A percentile compares a stretch with the other conserved stretches of the same genome.
These are phyloP conservation scores for Salvator merianae DNA, from an alignment of 2,113 vertebrate genomes.

Conservation along the genomic window DNA sequence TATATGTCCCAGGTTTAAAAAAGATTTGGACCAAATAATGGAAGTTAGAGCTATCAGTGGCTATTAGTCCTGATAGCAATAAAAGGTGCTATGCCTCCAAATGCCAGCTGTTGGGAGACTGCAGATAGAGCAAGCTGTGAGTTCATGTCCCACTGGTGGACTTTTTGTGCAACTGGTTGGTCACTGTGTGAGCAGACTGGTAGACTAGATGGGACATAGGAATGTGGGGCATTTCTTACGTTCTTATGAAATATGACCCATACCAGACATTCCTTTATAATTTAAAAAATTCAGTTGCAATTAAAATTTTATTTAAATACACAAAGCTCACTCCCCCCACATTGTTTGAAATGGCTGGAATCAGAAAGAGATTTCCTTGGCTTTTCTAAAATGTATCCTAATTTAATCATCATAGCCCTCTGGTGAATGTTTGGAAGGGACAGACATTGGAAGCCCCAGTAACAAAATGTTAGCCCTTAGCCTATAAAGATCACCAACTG, in stretches of 20 bases:
- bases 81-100: no score
- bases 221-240: no score
- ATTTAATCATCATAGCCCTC: neutral
- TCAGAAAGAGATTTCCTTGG: neutral
- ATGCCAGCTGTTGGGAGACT: no score
- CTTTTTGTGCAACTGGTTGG: no score
- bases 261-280: neutral
- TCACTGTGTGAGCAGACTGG: neutral
- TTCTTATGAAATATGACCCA: neutral
- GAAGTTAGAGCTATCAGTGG: no score
- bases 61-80: no score
- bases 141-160: no score
- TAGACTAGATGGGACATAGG: neutral
- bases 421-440: rapidly evolving
- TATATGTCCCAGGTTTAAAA: no score
- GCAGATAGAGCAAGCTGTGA: no score
- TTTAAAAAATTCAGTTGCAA: neutral
- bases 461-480: rapidly evolving
- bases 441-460: rapidly evolving
- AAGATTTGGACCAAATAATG: no score
- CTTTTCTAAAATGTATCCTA: rapidly evolving
- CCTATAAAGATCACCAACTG: neutral
- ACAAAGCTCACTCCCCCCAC: neutral
- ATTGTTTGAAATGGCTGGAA: neutral
- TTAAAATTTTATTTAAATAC: neutral